Percentiles rank a stretch among this genome's conserved stretches.
Conservation (phyloP, 2,113 vertebrate species). For the Prionailurus bengalensis region DNA sequence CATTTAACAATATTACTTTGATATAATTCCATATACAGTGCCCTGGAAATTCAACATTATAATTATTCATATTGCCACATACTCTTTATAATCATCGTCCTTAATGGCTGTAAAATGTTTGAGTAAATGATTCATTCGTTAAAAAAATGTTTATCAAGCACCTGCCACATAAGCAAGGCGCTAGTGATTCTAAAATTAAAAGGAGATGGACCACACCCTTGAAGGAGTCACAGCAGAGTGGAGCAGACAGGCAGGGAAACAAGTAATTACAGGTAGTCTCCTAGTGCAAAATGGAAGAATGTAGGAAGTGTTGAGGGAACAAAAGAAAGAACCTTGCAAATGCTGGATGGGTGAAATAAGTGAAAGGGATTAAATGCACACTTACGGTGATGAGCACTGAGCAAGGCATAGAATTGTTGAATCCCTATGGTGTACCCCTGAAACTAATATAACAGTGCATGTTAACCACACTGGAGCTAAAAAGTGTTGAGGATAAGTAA, state of each 20-base stretch:
- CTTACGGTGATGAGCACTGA: not conserved
- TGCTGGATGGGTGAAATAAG: not conserved
- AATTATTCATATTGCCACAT: not conserved
- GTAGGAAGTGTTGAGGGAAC: not conserved
- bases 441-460: not conserved
- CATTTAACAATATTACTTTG: conserved; percentile 16
- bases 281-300: not conserved
- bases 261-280: conserved; percentile 5
- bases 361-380: not conserved
- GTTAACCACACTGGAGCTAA: not conserved
- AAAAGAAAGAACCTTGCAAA: not conserved
- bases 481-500: not conserved
- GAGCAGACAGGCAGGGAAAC: not conserved
- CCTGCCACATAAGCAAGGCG: not conserved
- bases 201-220: conserved; percentile 21
- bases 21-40: not conserved
- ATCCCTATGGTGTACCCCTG: not conserved
- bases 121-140: conserved; percentile 35
- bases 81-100: not conserved
- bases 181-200: conserved; percentile 34
- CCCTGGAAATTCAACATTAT: conserved; percentile 27
- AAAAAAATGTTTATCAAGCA: conserved; percentile 61
- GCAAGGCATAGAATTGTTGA: not conserved
- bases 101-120: not conserved
- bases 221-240: not conserved